phyloP scores from a whole-genome alignment of 2,113 vertebrate species.

The Pelecanoides urinatrix region DNA sequence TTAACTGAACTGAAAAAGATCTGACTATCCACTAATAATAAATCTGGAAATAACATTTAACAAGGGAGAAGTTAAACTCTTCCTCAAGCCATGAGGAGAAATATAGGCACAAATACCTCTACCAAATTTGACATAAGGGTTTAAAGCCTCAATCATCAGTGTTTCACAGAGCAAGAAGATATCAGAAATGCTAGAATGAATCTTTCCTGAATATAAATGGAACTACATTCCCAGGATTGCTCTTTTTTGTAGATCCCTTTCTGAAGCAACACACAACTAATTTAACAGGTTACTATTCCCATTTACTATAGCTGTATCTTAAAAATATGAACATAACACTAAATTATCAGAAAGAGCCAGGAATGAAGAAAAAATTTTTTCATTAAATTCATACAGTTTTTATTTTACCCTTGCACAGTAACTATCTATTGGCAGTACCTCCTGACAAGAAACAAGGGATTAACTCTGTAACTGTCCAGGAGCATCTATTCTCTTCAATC shows the following conservation, averaged over 20 bases:
- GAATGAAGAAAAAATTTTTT: background rate
- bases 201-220: background rate
- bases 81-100: background rate
- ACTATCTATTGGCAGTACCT: background rate
- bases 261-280: background rate
- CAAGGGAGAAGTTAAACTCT: background rate
- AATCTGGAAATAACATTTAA: background rate
- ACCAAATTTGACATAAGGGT: background rate
- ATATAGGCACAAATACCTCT: background rate
- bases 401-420: background rate
- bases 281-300: background rate
- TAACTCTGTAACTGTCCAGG: background rate
- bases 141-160: background rate
- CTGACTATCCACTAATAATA: background rate
- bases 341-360: background rate
- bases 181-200: background rate
- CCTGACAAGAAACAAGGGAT: background rate
- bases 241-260: background rate
- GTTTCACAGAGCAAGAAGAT: background rate
- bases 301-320: background rate
- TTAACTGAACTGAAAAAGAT: background rate
- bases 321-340: background rate
- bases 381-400: background rate
- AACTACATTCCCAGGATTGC: background rate
- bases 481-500: slow-evolving; percentile 39